Evolutionary conservation across 2,888 invertebrate species (phyloP).

Genomic region (Pinctada fucata): DNA sequence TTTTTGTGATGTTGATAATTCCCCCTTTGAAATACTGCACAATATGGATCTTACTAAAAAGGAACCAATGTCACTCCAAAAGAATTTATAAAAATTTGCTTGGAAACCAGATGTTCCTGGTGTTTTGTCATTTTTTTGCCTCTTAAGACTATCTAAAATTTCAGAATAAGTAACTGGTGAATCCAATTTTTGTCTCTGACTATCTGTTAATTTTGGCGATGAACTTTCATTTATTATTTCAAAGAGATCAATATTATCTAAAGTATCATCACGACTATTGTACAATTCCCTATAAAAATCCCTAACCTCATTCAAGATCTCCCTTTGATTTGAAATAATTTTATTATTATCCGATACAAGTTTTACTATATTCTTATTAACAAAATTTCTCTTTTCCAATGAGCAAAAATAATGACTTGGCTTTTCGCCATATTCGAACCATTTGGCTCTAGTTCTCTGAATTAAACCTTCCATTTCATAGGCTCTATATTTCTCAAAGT

Average conservation of each 20-base stretch:
- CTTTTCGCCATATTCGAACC: neutral
- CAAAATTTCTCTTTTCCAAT: neutral
- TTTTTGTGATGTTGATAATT: constrained; percentile 7
- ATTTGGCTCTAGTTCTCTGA: neutral
- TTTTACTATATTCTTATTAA: neutral
- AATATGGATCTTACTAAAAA: neutral
- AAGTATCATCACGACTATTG: neutral
- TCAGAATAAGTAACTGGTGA: neutral
- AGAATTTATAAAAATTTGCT: constrained; percentile 2
- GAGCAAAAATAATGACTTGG: neutral
- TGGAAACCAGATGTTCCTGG: neutral
- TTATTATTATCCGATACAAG: neutral
- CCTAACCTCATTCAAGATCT: neutral
- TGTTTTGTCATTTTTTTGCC: neutral
- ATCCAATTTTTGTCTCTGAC: neutral
- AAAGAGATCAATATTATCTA: neutral
- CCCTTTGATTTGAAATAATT: neutral
- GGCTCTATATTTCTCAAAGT: neutral
- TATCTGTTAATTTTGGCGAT: neutral
- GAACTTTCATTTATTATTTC: neutral
- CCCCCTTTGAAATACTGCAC: neutral
- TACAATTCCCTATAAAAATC: neutral
- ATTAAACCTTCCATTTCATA: neutral
- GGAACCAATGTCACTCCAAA: constrained; percentile 2
- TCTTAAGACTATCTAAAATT: neutral